Evolutionary conservation across 2,113 vertebrate genomes (phyloP), one percentile per base, ranked within the genome.

Genomic region (Neotoma lepida): DNA sequence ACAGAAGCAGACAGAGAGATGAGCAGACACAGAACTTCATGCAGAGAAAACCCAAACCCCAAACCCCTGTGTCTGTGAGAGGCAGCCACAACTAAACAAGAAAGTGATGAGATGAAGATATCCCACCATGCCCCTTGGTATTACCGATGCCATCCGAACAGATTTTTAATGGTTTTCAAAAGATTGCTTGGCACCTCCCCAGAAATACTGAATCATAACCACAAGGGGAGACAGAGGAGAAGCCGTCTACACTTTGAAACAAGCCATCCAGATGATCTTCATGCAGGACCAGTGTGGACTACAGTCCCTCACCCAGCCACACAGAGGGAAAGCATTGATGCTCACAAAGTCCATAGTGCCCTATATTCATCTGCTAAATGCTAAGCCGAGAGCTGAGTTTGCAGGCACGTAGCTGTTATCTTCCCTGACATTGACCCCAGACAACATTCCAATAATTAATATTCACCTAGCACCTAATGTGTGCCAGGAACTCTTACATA

Each of bases 171-270:
- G 64, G 74, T 91, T 96, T 95, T 93, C 85, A 71, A 96, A 95
- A 66, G 70, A 92, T 66, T n/a, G 44, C 49, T 86, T 91, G 95
- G 93, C 89, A 84, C 18, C 35, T 84, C 58, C 85, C 87, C 90
- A 95, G 92, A 94, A 71, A 89, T 30, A 91, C 44, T 95, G 90
- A 90, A 61, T 94, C 93, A 93, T 88, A 71, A 81, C 46, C 76
- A 77, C 95, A 97, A 96, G 88, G 76, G 76, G 88, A 96, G 61
- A 85, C 84, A 70, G 66, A 97, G 85, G 93, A 97, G 76, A 93
- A 89, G 73, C 26, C 2, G 26, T 20, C 63, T 46, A 17, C 73
- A 68, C 73, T 94, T 91, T 95, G 70, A 76, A 93, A 88, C 39
- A 85, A 87, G 51, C 70, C 39, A 4, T n/a, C 64, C 64, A 77